phyloP scores from a whole-genome alignment of 1,140 invertebrate species.

The Pogonomyrmex barbatus region DNA sequence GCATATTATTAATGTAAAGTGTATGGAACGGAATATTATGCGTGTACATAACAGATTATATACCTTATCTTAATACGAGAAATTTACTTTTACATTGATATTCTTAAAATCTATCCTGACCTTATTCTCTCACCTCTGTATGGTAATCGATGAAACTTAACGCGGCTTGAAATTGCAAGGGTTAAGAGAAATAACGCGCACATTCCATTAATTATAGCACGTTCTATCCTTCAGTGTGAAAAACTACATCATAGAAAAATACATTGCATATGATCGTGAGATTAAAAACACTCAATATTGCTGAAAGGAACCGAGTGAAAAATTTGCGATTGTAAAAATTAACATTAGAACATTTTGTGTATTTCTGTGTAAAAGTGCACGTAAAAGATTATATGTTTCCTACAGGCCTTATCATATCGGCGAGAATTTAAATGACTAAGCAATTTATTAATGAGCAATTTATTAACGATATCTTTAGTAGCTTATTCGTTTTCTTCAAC shows the following conservation, averaged over 20 bases:
- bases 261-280: neutral
- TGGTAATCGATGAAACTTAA: constrained; percentile 53
- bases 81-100: constrained; percentile 26
- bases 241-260: neutral
- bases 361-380: constrained; percentile 8
- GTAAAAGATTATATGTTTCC: neutral
- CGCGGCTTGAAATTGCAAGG: constrained; percentile 57
- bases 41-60: constrained; percentile 3
- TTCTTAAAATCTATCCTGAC: constrained; percentile 30
- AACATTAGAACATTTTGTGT: neutral
- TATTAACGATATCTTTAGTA: neutral
- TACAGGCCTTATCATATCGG: neutral
- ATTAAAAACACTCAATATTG: neutral
- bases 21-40: neutral
- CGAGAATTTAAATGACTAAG: constrained; percentile 12
- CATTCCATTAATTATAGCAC: constrained; percentile 46
- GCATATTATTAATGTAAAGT: neutral
- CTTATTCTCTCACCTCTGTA: constrained; percentile 44
- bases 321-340: neutral
- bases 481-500: neutral
- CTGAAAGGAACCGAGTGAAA: neutral
- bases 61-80: constrained; percentile 20
- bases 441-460: neutral
- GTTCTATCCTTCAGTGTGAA: neutral
- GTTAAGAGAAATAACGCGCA: constrained; percentile 51